These are phyloP conservation scores for Teleogryllus occipitalis DNA, from an alignment of 1,140 invertebrate genomes.

Conservation along the genomic window DNA sequence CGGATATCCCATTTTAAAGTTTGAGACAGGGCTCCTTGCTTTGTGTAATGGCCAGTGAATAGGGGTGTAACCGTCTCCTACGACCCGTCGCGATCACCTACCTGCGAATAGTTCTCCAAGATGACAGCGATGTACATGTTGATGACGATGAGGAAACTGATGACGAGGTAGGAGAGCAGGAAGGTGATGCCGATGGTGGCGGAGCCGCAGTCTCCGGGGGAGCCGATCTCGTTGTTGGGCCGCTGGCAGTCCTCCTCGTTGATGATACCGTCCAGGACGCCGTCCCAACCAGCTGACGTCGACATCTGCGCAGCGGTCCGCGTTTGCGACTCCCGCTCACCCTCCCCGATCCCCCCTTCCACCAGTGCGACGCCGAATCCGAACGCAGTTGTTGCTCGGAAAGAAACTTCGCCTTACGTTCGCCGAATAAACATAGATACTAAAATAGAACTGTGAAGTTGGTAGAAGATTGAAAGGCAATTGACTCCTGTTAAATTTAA, in stretches of 20 bases:
- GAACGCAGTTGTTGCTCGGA: too few species aligned
- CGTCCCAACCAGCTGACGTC: conserved; percentile 95
- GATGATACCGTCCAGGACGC: conserved; percentile 90
- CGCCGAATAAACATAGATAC: too few species aligned
- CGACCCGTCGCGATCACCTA: background rate
- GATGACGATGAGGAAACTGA: conserved; percentile 96
- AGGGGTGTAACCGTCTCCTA: too few species aligned
- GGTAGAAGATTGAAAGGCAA: conserved; percentile 3
- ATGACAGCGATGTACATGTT: conserved; percentile 99
- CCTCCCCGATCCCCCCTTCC: too few species aligned
- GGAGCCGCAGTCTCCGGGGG: conserved; percentile 84
- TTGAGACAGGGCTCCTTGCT: too few species aligned
- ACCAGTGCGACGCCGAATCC: too few species aligned
- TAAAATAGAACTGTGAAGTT: too few species aligned
- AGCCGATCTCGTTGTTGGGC: conserved; percentile 77
- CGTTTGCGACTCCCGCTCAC: too few species aligned
- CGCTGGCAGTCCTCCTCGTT: conserved; percentile 87
- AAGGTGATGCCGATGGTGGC: conserved; percentile 89
- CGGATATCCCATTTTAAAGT: too few species aligned
- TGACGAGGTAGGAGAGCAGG: conserved; percentile 91
- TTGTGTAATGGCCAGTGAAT: too few species aligned
- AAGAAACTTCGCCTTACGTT: too few species aligned
- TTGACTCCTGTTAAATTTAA: too few species aligned
- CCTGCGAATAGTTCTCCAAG: conserved; percentile 88
- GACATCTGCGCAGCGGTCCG: conserved; percentile 66